Percentiles rank a stretch among this genome's conserved stretches.
Evolutionary conservation across 2,797 vertebrate species (phyloP).

Genomic region (Dicrostonyx torquatus): DNA sequence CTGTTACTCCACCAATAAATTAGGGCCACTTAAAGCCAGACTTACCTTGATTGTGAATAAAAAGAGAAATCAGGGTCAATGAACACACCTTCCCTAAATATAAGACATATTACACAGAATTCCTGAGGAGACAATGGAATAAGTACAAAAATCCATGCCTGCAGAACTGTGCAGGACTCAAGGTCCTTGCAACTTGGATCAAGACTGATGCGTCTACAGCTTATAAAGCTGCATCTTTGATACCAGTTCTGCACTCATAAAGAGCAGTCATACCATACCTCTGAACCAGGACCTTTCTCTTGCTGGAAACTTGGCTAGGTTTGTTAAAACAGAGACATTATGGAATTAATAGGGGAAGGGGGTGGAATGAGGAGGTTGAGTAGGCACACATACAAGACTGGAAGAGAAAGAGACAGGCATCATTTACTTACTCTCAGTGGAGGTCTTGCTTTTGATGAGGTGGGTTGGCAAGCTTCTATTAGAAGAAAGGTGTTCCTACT

Average conservation of each 20-base stretch:
- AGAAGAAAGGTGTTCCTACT: not conserved
- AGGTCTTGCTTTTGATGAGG: not conserved
- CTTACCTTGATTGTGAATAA: not conserved
- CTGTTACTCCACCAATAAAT: slow-evolving; percentile 14
- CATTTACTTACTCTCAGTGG: not conserved
- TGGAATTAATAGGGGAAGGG: not conserved
- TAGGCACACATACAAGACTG: not conserved
- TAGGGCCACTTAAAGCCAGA: not conserved
- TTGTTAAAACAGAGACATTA: not conserved
- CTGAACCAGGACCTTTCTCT: not conserved
- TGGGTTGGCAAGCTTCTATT: not conserved
- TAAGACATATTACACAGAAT: not conserved
- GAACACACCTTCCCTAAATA: not conserved
- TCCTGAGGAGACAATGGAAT: not conserved
- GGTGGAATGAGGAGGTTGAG: not conserved
- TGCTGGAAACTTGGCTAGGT: not conserved
- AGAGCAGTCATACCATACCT: rapidly evolving
- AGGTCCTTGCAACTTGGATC: not conserved
- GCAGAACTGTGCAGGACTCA: not conserved
- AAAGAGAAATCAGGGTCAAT: not conserved
- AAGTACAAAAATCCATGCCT: not conserved
- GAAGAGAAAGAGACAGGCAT: not conserved
- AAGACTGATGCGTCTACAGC: not conserved
- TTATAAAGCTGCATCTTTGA: not conserved
- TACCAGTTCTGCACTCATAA: not conserved